Conservation (phyloP, 2,797 vertebrate genomes). For the Lacerta agilis region DNA sequence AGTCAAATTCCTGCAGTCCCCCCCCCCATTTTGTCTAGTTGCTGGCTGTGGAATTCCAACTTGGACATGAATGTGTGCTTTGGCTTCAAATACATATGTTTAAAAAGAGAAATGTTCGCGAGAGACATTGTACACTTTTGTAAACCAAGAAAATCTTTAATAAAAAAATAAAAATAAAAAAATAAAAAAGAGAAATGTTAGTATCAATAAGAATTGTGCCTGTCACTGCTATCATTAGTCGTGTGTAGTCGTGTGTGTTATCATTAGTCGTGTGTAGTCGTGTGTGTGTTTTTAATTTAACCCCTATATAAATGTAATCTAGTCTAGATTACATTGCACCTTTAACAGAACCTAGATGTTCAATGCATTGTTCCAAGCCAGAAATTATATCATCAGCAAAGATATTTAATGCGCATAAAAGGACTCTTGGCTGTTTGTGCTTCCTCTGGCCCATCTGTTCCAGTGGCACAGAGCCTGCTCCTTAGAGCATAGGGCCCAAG, state of each 20-base stretch:
- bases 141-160: no score
- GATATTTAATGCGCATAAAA: slow-evolving; percentile 29
- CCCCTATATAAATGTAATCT: slow-evolving; percentile 10
- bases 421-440: slow-evolving; percentile 47
- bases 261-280: neutral
- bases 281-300: neutral
- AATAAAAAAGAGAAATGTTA: neutral
- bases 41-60: neutral
- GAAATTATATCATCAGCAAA: slow-evolving; percentile 40
- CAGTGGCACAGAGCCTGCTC: slow-evolving; percentile 41
- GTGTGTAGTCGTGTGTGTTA: neutral
- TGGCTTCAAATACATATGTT: slow-evolving; percentile 12
- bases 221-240: neutral
- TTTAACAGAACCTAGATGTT: neutral
- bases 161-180: no score
- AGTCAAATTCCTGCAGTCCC: slow-evolving; percentile 7
- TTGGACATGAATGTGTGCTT: neutral
- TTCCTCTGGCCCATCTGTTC: slow-evolving; percentile 58
- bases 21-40: neutral
- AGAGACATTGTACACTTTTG: no score
- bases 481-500: slow-evolving; percentile 41
- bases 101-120: neutral
- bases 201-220: neutral
- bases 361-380: slow-evolving; percentile 26
- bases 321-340: neutral